These are phyloP conservation scores for Muschampia plurimacula DNA, from an alignment of 2,888 invertebrate genomes.

Conservation along the genomic window DNA sequence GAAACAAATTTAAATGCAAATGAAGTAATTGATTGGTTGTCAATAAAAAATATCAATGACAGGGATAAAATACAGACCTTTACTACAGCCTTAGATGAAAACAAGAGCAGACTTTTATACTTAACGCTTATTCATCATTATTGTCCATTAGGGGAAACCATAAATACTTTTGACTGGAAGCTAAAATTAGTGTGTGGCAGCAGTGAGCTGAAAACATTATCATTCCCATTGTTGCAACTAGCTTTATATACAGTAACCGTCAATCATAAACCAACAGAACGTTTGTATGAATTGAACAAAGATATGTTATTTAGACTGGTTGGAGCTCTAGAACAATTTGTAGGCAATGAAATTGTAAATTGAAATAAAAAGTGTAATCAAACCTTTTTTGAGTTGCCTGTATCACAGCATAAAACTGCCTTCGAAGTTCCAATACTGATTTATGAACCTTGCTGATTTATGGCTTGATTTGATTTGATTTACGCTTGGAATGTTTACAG, in stretches of 20 bases:
- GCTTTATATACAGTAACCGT: conserved; percentile 51
- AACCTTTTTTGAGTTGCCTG: background rate
- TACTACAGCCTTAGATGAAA: conserved; percentile 32
- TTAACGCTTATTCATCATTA: conserved; percentile 55
- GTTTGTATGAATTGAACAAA: conserved; percentile 29
- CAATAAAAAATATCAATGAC: background rate
- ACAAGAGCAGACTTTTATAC: conserved; percentile 54
- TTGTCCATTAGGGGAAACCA: conserved; percentile 57
- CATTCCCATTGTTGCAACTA: conserved; percentile 64
- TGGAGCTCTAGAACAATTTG: conserved; percentile 14
- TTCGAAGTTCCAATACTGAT: no score
- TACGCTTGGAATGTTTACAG: no score
- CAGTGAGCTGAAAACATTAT: conserved; percentile 62
- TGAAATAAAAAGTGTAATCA: background rate
- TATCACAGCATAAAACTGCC: background rate
- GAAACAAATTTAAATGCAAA: conserved; percentile 21
- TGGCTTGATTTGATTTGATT: no score
- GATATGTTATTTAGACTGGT: conserved; percentile 17
- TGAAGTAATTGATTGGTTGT: conserved; percentile 6
- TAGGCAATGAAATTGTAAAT: conserved; percentile 1
- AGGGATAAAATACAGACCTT: conserved; percentile 4
- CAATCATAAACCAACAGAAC: conserved; percentile 8
- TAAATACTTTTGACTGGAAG: conserved; percentile 63
- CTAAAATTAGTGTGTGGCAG: conserved; percentile 65
- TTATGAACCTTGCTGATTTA: no score